Percentiles rank a stretch among this genome's conserved stretches.
Conservation (phyloP, 2,797 vertebrate species). For the Perodicticus potto region DNA sequence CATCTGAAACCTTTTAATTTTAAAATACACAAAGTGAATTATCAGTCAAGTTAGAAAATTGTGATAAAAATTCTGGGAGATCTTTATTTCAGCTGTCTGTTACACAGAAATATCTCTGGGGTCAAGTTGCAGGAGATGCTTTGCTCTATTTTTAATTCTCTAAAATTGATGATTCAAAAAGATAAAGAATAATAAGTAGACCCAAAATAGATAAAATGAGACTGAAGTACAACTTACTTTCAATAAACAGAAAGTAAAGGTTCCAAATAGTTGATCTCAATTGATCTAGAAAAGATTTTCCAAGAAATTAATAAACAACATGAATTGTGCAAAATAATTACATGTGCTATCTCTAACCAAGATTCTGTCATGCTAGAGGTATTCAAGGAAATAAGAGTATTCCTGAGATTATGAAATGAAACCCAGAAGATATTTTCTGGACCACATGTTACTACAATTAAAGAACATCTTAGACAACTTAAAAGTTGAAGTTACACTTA, state of each 20-base stretch:
- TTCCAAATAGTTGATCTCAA: conserved; percentile 8
- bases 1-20: conserved; percentile 7
- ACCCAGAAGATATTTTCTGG: not conserved
- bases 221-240: not conserved
- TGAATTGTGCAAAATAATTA: not conserved
- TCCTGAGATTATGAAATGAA: not conserved
- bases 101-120: not conserved
- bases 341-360: not conserved
- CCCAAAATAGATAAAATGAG: conserved; percentile 15
- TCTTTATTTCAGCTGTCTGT: conserved; percentile 11
- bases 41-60: not conserved
- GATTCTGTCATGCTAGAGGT: not conserved
- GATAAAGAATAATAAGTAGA: not conserved
- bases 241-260: conserved; percentile 30
- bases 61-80: not conserved
- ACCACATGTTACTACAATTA: not conserved
- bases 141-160: conserved; percentile 38
- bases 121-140: not conserved
- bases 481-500: not conserved
- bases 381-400: not conserved
- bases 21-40: conserved; percentile 49
- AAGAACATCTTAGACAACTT: not conserved
- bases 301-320: conserved; percentile 36
- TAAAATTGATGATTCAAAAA: not conserved
- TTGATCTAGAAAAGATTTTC: conserved; percentile 37